Conservation (phyloP, 2,888 invertebrate species). For the Lasioglossum marginatum region DNA sequence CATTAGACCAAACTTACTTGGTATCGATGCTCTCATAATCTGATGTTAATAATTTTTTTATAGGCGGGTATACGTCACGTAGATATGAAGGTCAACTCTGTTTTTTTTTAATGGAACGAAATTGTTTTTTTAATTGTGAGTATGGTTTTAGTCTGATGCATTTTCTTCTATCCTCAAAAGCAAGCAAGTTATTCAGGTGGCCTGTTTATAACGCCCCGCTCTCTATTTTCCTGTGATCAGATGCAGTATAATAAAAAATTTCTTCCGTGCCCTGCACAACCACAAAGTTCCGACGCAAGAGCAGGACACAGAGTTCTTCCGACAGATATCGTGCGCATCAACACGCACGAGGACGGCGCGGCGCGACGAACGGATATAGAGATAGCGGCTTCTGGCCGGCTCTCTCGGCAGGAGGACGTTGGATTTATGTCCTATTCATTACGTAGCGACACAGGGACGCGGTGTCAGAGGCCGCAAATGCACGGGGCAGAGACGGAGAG, state of each 20-base stretch:
- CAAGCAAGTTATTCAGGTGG: no score
- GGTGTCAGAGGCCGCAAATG: conserved; percentile 69
- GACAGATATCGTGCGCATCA: conserved; percentile 9
- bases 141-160: no score
- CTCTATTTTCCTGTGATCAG: no score
- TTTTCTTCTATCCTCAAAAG: no score
- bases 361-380: not conserved
- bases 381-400: conserved; percentile 11
- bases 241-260: not conserved
- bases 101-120: no score
- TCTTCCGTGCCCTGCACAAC: not conserved
- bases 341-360: not conserved
- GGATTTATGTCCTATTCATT: conserved; percentile 82
- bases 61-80: no score
- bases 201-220: no score
- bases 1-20: no score
- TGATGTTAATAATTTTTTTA: no score
- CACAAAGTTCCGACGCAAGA: not conserved
- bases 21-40: no score
- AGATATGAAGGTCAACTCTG: no score
- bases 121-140: no score
- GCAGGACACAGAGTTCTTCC: conserved; percentile 27
- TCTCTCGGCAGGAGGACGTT: conserved; percentile 33
- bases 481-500: conserved; percentile 59
- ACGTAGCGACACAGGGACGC: conserved; percentile 66